phyloP scores from a whole-genome alignment of 2,888 invertebrate species.

The Drosophila sordidapex region DNA sequence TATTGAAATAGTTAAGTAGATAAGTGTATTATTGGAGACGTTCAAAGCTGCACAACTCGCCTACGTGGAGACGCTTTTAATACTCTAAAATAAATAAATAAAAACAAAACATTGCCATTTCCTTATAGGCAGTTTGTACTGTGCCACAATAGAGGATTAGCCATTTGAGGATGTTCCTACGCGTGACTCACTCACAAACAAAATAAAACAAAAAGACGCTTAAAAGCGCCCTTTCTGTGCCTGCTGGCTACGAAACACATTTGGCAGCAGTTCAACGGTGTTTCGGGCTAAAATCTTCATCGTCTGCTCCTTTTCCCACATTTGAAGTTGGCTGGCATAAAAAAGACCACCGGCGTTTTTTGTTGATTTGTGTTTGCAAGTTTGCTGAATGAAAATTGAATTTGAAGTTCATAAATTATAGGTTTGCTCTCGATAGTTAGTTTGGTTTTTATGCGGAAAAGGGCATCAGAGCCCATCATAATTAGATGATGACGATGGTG shows the following conservation, averaged over 20 bases:
- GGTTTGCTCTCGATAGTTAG: conserved; percentile 59
- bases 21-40: not conserved
- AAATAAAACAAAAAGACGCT: conserved; percentile 12
- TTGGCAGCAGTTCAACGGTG: conserved; percentile 34
- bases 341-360: conserved; percentile 61
- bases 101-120: not conserved
- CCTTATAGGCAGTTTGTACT: conserved; percentile 21
- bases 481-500: conserved; percentile 48
- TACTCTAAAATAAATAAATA: not conserved
- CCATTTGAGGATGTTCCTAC: conserved; percentile 40
- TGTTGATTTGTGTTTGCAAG: conserved; percentile 52
- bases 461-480: conserved; percentile 52
- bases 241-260: conserved; percentile 33
- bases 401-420: conserved; percentile 75
- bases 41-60: not conserved
- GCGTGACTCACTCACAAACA: conserved; percentile 53
- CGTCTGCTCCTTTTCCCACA: conserved; percentile 53
- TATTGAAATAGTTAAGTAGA: not conserved
- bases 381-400: conserved; percentile 76
- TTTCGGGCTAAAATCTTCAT: conserved; percentile 37
- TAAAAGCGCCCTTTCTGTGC: conserved; percentile 41
- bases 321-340: conserved; percentile 20
- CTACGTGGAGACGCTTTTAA: not conserved
- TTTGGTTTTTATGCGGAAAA: conserved; percentile 65
- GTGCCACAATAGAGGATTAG: conserved; percentile 39